A percentile compares a stretch with the other conserved stretches of the same genome.
Conservation (phyloP, 2,113 vertebrate species). For the Burhinus bistriatus region DNA sequence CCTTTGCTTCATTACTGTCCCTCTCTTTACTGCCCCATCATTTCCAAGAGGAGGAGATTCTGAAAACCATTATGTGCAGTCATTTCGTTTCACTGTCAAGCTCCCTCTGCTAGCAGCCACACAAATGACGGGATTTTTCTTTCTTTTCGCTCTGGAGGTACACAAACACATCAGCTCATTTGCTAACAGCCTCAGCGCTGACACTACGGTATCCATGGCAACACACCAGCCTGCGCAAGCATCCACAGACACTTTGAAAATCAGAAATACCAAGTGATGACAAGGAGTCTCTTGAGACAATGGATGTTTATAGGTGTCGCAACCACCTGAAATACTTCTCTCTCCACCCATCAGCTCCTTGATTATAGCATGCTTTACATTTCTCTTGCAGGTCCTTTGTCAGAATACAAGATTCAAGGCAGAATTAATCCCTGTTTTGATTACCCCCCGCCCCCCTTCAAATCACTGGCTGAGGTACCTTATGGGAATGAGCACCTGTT, state of each 20-base stretch:
- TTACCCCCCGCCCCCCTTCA: neutral
- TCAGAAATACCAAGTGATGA: constrained; percentile 48
- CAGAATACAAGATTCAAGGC: neutral
- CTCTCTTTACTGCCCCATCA: neutral
- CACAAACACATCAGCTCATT: constrained; percentile 58
- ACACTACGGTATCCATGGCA: constrained; percentile 67
- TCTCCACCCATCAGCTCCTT: neutral
- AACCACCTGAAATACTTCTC: neutral
- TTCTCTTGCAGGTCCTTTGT: neutral
- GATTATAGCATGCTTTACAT: neutral
- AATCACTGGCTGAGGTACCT: neutral
- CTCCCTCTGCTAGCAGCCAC: constrained; percentile 1
- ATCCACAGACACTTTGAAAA: constrained; percentile 33
- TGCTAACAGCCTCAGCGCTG: neutral
- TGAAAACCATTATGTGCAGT: constrained; percentile 12
- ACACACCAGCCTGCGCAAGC: constrained; percentile 45
- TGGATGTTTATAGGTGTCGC: constrained; percentile 12
- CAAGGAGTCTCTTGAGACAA: constrained; percentile 51
- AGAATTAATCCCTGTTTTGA: neutral
- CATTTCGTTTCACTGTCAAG: neutral
- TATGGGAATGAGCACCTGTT: neutral
- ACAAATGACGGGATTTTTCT: neutral
- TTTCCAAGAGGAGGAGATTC: constrained; percentile 1
- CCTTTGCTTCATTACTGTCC: neutral
- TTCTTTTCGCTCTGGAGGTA: neutral